phyloP scores from a whole-genome alignment of 2,797 vertebrate genomes.

The Okamejei kenojei region DNA sequence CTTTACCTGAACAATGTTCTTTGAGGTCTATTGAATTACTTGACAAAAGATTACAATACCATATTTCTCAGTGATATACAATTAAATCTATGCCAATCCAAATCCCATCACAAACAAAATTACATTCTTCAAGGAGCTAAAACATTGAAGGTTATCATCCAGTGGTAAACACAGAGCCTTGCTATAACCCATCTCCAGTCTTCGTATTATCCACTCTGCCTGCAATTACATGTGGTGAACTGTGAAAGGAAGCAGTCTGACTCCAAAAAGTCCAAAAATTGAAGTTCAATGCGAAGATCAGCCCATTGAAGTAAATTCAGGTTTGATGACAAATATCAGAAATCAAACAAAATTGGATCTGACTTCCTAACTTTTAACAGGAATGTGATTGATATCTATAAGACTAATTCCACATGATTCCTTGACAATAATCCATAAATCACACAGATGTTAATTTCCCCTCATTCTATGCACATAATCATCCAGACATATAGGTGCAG shows the following conservation, averaged over 20 bases:
- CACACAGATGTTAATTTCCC: neutral
- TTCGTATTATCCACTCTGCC: neutral
- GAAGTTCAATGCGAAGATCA: neutral
- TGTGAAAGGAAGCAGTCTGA: neutral
- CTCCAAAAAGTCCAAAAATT: neutral
- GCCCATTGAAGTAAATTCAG: neutral
- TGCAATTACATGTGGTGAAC: neutral
- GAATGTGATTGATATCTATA: too few species aligned
- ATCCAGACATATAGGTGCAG: neutral
- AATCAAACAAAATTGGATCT: neutral
- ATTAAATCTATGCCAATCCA: neutral
- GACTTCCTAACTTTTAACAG: neutral
- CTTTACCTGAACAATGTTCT: neutral
- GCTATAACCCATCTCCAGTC: neutral
- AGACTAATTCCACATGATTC: neutral
- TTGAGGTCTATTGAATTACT: too few species aligned
- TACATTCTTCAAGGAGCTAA: neutral
- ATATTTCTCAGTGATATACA: neutral
- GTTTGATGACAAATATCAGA: neutral
- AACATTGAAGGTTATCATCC: neutral
- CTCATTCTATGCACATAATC: neutral
- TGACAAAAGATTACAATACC: too few species aligned
- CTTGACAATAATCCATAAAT: neutral
- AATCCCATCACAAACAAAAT: neutral
- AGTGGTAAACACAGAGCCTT: neutral